Percentiles rank a stretch among this genome's conserved stretches.
Conservation (phyloP, 2,797 vertebrate species). For the Morus bassanus region DNA sequence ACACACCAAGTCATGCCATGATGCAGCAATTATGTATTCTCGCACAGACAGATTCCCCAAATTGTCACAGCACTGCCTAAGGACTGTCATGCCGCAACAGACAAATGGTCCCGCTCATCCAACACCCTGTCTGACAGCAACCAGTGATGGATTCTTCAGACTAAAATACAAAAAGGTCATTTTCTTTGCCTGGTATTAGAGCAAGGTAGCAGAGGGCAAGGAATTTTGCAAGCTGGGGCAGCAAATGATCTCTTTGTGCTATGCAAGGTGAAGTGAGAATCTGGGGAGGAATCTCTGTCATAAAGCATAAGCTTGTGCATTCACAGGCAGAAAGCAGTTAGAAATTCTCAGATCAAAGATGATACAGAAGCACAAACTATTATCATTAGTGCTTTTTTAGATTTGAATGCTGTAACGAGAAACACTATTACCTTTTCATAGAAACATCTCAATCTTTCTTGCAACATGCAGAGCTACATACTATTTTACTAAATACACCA, state of each 20-base stretch:
- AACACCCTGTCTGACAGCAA: slow-evolving; percentile 41
- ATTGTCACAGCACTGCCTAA: neutral
- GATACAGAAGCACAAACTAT: neutral
- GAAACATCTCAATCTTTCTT: neutral
- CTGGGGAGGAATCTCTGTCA: neutral
- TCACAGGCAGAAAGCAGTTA: neutral
- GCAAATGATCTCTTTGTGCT: neutral
- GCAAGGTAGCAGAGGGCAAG: neutral
- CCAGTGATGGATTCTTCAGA: slow-evolving; percentile 39
- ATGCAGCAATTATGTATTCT: neutral
- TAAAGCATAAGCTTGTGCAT: neutral
- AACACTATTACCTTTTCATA: neutral
- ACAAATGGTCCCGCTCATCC: slow-evolving; percentile 51
- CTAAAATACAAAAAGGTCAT: neutral
- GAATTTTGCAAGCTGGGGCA: neutral
- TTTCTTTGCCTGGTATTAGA: neutral
- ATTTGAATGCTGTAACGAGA: neutral
- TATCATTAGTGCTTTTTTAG: neutral
- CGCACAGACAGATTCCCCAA: neutral
- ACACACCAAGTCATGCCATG: neutral
- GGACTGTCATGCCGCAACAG: neutral
- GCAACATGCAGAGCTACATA: neutral
- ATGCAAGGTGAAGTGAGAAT: neutral
- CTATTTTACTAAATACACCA: slow-evolving; percentile 16
- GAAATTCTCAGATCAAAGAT: neutral